Conservation (phyloP, 2,113 vertebrate genomes). For the Spea multiplicata region DNA sequence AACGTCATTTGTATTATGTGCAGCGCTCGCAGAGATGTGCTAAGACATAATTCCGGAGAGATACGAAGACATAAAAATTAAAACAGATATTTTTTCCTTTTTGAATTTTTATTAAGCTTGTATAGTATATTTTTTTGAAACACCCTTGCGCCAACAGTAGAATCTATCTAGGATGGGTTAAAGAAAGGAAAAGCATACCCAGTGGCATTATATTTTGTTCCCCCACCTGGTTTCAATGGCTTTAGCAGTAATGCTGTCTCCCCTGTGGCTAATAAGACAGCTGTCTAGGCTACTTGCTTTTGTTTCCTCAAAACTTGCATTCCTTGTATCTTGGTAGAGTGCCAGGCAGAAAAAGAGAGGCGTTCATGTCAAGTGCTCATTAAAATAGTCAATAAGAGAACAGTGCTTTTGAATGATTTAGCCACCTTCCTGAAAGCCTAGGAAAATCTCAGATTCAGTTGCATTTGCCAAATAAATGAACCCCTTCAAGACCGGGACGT, state of each 20-base stretch:
- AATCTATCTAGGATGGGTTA: neutral
- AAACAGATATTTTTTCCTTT: neutral
- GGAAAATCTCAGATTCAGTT: slow-evolving; percentile 15
- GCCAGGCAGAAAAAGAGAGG: slow-evolving; percentile 33
- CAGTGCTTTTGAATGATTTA: slow-evolving; percentile 40
- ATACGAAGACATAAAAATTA: neutral
- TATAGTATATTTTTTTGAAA: neutral
- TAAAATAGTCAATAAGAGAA: slow-evolving; percentile 41
- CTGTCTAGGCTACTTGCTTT: slow-evolving; percentile 31
- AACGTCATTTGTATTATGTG: slow-evolving; percentile 16
- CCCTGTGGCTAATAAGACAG: slow-evolving; percentile 35
- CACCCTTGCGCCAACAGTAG: neutral
- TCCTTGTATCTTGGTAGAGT: slow-evolving; percentile 27
- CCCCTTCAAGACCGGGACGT: too few relatives aligned
- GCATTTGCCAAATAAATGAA: slow-evolving; percentile 24
- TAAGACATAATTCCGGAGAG: neutral
- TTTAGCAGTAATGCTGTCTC: slow-evolving; percentile 17
- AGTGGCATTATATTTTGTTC: neutral
- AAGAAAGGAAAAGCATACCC: neutral
- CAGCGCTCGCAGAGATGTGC: slow-evolving; percentile 11
- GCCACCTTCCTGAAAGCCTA: slow-evolving; percentile 39
- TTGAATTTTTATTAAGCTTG: neutral
- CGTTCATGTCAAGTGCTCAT: slow-evolving; percentile 45
- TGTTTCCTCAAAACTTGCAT: slow-evolving; percentile 27
- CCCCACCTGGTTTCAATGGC: slow-evolving; percentile 1